Conservation (phyloP, 2,888 invertebrate genomes). For the Xestoiulus laeticollis region DNA sequence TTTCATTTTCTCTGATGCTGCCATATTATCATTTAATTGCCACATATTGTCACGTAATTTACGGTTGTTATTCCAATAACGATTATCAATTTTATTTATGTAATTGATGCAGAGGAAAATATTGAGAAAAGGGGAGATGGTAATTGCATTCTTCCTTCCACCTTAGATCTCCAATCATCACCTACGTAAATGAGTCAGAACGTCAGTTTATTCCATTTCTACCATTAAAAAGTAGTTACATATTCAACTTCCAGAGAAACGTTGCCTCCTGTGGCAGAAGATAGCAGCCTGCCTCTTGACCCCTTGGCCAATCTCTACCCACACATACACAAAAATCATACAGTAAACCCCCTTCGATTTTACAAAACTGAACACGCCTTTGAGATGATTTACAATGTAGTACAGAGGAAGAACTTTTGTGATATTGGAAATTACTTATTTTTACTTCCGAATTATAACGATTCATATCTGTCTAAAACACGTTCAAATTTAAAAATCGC, state of each 20-base stretch:
- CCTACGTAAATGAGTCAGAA: not conserved
- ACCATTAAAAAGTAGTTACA: not conserved
- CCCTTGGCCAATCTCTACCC: not conserved
- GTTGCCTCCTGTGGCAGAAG: not conserved
- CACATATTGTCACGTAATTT: not conserved
- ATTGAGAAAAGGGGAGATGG: too few relatives aligned
- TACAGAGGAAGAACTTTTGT: too few relatives aligned
- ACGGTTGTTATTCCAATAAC: not conserved
- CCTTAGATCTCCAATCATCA: too few relatives aligned
- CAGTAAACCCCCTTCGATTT: not conserved
- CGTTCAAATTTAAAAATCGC: too few relatives aligned
- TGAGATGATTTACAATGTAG: not conserved
- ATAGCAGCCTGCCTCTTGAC: not conserved
- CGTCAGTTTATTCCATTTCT: not conserved
- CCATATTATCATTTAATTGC: not conserved
- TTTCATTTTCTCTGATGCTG: not conserved
- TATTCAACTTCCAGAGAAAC: not conserved
- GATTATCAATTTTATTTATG: too few relatives aligned
- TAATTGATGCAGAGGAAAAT: too few relatives aligned
- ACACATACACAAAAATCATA: not conserved
- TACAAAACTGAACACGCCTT: not conserved
- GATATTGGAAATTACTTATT: too few relatives aligned
- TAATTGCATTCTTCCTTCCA: too few relatives aligned
- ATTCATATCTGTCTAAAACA: too few relatives aligned
- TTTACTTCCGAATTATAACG: too few relatives aligned